A percentile compares a stretch with the other conserved stretches of the same genome.
Conservation (phyloP, 2,888 invertebrate genomes). For the Pelosia muscerda region DNA sequence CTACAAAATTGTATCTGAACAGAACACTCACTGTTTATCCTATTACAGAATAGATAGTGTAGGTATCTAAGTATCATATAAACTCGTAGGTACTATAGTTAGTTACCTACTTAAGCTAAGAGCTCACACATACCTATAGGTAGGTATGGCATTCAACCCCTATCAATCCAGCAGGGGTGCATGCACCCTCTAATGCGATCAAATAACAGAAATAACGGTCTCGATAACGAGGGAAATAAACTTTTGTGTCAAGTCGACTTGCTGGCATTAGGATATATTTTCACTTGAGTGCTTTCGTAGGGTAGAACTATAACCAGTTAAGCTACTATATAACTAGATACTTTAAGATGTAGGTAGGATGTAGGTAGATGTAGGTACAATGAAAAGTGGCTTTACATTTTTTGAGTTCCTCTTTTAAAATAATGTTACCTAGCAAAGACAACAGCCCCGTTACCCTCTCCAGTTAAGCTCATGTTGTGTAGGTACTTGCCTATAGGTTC, state of each 20-base stretch:
- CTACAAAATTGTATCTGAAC: not conserved
- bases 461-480: too few species aligned
- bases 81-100: not conserved
- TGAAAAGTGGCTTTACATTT: too few species aligned
- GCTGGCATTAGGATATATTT: constrained; percentile 65
- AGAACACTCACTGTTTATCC: too few species aligned
- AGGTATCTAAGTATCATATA: not conserved
- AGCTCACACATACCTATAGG: constrained; percentile 6
- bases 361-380: too few species aligned
- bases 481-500: too few species aligned
- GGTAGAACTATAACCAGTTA: constrained; percentile 42
- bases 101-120: constrained; percentile 16
- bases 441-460: too few species aligned
- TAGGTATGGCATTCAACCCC: constrained; percentile 17
- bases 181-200: constrained; percentile 80
- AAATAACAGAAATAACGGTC: constrained; percentile 81
- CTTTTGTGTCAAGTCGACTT: constrained; percentile 69
- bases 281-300: constrained; percentile 73
- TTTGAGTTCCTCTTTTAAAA: too few species aligned
- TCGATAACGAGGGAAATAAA: constrained; percentile 83
- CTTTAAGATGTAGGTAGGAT: too few species aligned
- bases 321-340: not conserved
- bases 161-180: constrained; percentile 35
- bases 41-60: too few species aligned
- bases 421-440: too few species aligned